Conservation (phyloP, 2,797 vertebrate genomes). For the Acanthiza pusilla region DNA sequence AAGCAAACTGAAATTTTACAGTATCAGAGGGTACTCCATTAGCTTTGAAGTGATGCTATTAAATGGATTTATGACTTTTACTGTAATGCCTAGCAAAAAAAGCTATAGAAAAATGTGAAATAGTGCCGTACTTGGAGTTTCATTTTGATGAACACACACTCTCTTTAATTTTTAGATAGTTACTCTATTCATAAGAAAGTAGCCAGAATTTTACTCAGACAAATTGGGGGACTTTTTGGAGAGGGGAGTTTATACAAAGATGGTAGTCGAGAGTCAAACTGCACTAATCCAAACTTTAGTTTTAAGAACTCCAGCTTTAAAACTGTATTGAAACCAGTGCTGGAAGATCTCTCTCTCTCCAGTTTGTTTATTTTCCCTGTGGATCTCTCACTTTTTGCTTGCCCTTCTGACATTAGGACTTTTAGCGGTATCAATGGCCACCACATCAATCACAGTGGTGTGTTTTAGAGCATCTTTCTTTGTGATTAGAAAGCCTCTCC, state of each 20-base stretch:
- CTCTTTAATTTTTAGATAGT: not conserved
- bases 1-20: not conserved
- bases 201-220: not conserved
- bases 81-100: not conserved
- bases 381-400: not conserved
- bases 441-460: not conserved
- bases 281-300: not conserved
- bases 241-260: not conserved
- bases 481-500: slow-evolving; percentile 30
- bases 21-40: not conserved
- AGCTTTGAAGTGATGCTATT: not conserved
- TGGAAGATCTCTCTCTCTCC: not conserved
- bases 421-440: not conserved
- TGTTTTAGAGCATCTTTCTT: not conserved
- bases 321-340: not conserved
- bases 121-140: not conserved
- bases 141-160: not conserved
- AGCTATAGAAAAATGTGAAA: not conserved
- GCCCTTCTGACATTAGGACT: not conserved
- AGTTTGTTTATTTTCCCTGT: not conserved
- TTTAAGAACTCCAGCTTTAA: not conserved
- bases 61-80: not conserved
- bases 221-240: not conserved
- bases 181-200: not conserved
- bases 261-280: not conserved